Evolutionary conservation across 2,888 invertebrate genomes (phyloP).

Genomic region (Amphipoea lucens): DNA sequence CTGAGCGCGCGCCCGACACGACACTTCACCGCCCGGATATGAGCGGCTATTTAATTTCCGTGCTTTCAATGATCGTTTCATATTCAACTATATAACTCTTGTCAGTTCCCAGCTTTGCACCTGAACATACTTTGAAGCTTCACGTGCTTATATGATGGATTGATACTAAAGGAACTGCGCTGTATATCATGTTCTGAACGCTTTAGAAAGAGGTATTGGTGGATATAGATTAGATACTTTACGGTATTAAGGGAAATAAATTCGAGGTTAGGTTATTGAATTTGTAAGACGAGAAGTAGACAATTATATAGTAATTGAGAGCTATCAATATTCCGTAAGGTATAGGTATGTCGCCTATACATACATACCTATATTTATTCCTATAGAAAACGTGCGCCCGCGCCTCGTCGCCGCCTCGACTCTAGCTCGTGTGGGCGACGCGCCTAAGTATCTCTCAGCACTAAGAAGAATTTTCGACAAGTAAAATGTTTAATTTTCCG

Average conservation of each 20-base stretch:
- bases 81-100: constrained; percentile 78
- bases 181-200: constrained; percentile 31
- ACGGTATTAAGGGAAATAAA: not conserved
- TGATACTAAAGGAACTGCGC: constrained; percentile 49
- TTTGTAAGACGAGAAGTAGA: not conserved
- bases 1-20: constrained; percentile 66
- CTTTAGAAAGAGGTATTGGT: constrained; percentile 14
- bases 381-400: too few species aligned
- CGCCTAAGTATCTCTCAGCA: not conserved
- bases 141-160: constrained; percentile 54
- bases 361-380: too few species aligned
- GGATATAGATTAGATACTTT: constrained; percentile 4
- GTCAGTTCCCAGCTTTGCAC: constrained; percentile 72
- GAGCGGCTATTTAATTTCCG: constrained; percentile 89
- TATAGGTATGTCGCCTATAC: too few species aligned
- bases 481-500: not conserved
- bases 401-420: too few species aligned
- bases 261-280: not conserved
- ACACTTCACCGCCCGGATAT: constrained; percentile 84
- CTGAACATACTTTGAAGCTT: constrained; percentile 61
- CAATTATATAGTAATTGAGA: not conserved
- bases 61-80: constrained; percentile 84
- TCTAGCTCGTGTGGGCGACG: too few species aligned
- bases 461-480: not conserved
- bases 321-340: not conserved